Evolutionary conservation across 1,140 invertebrate species (phyloP).

Genomic region (Medauroidea extradentata): DNA sequence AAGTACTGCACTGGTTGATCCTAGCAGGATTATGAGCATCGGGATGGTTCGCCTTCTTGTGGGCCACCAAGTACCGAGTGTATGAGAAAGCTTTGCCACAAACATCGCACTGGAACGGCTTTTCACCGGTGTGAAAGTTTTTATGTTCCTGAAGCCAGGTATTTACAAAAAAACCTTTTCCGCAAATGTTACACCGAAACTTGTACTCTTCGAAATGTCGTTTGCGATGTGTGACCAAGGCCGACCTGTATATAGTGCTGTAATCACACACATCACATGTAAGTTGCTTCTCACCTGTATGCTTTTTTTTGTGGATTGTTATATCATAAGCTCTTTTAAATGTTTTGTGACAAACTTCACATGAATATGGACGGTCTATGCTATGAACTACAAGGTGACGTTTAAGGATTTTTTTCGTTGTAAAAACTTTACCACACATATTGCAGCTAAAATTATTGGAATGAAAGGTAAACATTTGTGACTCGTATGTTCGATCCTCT

Average conservation of each 20-base stretch:
- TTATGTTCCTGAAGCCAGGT: constrained; percentile 55
- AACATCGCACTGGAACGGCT: constrained; percentile 49
- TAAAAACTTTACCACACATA: constrained; percentile 34
- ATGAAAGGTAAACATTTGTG: neutral
- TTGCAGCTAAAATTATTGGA: constrained; percentile 9
- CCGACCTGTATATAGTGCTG: constrained; percentile 38
- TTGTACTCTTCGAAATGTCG: constrained; percentile 54
- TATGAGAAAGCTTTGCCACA: constrained; percentile 52
- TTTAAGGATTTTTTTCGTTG: constrained; percentile 47
- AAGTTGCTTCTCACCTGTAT: constrained; percentile 38
- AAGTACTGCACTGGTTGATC: constrained; percentile 43
- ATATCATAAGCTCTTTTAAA: constrained; percentile 48
- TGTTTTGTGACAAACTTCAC: constrained; percentile 43
- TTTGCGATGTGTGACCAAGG: constrained; percentile 40
- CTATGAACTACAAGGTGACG: constrained; percentile 46
- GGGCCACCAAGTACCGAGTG: constrained; percentile 24
- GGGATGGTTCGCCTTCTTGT: constrained; percentile 23
- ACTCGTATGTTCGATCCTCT: too few species aligned
- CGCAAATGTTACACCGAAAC: constrained; percentile 54
- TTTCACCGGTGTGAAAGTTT: constrained; percentile 52
- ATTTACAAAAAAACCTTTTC: constrained; percentile 49
- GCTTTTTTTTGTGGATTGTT: constrained; percentile 40
- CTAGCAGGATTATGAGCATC: constrained; percentile 16
- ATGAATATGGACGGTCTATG: constrained; percentile 46
- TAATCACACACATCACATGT: constrained; percentile 44